Evolutionary conservation across 2,113 vertebrate genomes (phyloP), one percentile per base, ranked within the genome.

Genomic region (Myrmecophaga tridactyla): DNA sequence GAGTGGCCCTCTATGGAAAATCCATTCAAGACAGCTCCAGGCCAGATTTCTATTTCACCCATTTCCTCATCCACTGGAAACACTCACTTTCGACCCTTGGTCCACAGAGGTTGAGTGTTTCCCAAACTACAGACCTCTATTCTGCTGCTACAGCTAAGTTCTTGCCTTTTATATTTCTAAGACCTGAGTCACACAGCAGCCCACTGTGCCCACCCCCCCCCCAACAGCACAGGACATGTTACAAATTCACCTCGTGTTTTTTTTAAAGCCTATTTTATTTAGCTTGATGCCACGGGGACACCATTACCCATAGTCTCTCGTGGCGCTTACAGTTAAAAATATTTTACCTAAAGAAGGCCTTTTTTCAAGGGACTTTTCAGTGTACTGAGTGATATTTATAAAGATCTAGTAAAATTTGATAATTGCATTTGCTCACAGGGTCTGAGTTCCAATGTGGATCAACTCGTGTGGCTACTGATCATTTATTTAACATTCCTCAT

Each of bases 261-360:
- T 84, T 65, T 70, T 29, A 48, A 94, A 53, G 8, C 10, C 69
- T 7, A 7, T 89, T 75, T 76, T 89, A 63, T 48, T 69, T 89
- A 60, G 39, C 8, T 39, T 46, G 7, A 73, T 56, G 69, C 10
- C 4, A 62, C 6, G 8, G 11, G 78, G 9, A 11, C 80, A 9
- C 6, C 17, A 65, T 46, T 18, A 93, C 29, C 11, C 48, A 25
- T 17, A 6, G 20, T n/a, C 15, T 63, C 39, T 82, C 7, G 0
- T 58, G 21, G 15, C 6, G 8, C 21, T 87, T 78, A 65, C 21
- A 72, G 48, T 41, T 31, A 80, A 90, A 83, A 86, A 60, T 23
- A 86, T 76, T 93, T 67, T 41, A 67, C 70, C 23, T 6, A 53
- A 84, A 93, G 77, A 84, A 93, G 77, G 18, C 72, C 96, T 29